A percentile compares a stretch with the other conserved stretches of the same genome.
These are phyloP conservation scores for Heliornis fulica DNA, from an alignment of 2,113 vertebrate species.

Conservation along the genomic window DNA sequence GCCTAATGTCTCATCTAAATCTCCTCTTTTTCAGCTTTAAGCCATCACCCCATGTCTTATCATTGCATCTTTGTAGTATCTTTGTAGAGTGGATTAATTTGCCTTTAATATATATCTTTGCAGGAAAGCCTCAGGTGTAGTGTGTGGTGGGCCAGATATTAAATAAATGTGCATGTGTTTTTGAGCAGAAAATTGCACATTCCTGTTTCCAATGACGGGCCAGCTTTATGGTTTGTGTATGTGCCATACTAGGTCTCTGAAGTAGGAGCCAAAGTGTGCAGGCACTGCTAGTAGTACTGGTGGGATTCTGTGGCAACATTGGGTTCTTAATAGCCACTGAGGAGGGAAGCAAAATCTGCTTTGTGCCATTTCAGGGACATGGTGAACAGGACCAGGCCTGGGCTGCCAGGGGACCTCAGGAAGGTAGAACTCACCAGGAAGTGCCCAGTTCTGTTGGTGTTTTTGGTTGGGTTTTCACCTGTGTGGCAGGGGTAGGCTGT, in stretches of 20 bases:
- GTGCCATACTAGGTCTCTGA: not conserved
- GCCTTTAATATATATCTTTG: not conserved
- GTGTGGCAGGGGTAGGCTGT: too few species aligned
- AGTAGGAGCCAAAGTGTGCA: not conserved
- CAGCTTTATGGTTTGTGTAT: not conserved
- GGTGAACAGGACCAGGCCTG: not conserved
- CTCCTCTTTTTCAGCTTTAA: too few species aligned
- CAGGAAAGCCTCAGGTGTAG: not conserved
- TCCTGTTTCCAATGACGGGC: not conserved
- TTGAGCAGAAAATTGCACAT: not conserved
- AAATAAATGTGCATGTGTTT: fast-evolving
- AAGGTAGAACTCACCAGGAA: not conserved
- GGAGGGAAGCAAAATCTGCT: not conserved
- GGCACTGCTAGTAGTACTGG: not conserved
- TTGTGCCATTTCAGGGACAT: not conserved
- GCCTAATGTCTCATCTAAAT: too few species aligned
- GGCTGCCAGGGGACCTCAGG: not conserved
- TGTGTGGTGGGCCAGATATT: not conserved
- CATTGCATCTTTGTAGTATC: not conserved
- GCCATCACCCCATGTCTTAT: too few species aligned
- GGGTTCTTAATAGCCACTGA: not conserved
- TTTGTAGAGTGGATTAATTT: not conserved
- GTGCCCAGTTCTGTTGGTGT: not conserved
- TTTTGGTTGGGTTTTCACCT: too few species aligned
- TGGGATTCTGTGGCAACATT: not conserved